These are phyloP conservation scores for Cremastinae sp. DNA, from an alignment of 2,888 invertebrate genomes.

Conservation along the genomic window DNA sequence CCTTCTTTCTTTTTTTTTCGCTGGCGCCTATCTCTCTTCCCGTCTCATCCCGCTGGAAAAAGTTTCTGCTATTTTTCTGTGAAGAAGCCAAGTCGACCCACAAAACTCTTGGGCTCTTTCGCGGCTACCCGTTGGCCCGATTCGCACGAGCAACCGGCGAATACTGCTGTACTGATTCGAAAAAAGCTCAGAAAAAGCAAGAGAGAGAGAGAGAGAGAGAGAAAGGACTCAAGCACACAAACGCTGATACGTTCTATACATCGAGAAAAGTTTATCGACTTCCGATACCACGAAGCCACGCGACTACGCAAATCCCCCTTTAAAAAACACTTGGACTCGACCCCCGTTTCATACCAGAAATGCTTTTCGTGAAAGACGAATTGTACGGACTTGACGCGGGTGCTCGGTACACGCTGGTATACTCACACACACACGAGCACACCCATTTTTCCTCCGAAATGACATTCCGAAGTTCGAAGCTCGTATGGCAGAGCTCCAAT, in stretches of 20 bases:
- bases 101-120: conserved; percentile 50
- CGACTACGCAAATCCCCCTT: conserved; percentile 48
- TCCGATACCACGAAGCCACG: conserved; percentile 53
- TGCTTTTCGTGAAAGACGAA: conserved; percentile 38
- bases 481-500: conserved; percentile 20
- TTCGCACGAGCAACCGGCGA: conserved; percentile 59
- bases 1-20: conserved; percentile 12
- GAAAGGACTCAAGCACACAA: conserved; percentile 30
- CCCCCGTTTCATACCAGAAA: conserved; percentile 56
- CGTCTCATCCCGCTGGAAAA: conserved; percentile 45
- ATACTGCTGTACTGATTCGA: conserved; percentile 24
- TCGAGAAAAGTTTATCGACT: conserved; percentile 61
- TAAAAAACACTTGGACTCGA: conserved; percentile 56
- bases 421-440: background rate
- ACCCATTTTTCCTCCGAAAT: conserved; percentile 12
- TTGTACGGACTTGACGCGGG: conserved; percentile 13
- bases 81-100: conserved; percentile 60
- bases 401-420: conserved; percentile 17
- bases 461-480: conserved; percentile 29
- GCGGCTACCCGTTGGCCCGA: conserved; percentile 55
- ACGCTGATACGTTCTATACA: conserved; percentile 42
- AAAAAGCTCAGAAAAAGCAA: conserved; percentile 1
- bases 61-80: conserved; percentile 56
- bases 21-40: conserved; percentile 19
- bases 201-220: conserved; percentile 25